Evolutionary conservation across 2,888 invertebrate genomes (phyloP), one percentile per base, ranked within the genome.

Genomic region (Carabus problematicus): DNA sequence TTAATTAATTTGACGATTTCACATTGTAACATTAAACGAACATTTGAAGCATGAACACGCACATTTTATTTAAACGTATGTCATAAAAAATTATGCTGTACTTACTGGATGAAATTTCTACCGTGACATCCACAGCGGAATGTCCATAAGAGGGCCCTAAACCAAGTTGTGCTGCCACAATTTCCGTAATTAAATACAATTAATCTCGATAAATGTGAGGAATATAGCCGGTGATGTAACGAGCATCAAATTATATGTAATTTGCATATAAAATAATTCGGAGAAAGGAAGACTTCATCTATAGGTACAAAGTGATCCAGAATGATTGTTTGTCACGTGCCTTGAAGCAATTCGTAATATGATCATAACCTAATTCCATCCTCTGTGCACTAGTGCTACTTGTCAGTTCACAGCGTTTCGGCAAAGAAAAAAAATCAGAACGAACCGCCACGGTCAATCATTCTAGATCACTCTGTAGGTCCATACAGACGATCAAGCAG

Each of bases 161-260:
- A 66, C 45, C 45, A 64, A 39, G 45, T 45, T 39, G 18, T 47
- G 41, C 40, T 16, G 56, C 56, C n/a, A 56, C 56, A 64, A 64
- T 64, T 56, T 66, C 47, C 66, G 66, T 66, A 66, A 66, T 66
- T 59, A 66, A 49, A 49, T 58, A 39, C 47, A 59, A 58, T 66
- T 56, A 58, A 59, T 66, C 11, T 39, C 66, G 59, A 66, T 66
- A 66, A 66, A 64, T 47, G n/a, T n/a, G 55, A 56, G 39, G 56
- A 64, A 64, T 54, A n/a, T n/a, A 64, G 42, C 54, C 54, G 19
- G 47, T 59, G 59, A 59, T 66, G 66, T 49, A 66, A 66, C 49
- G 6, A 66, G 66, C 66, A 66, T 66, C 58, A 66, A 64, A 66
- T 66, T 66, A 66, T 66, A 43, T 56, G 29, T 49, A 56, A 66